Conservation (phyloP, 2,797 vertebrate species). For the Coccyzus lansbergi region DNA sequence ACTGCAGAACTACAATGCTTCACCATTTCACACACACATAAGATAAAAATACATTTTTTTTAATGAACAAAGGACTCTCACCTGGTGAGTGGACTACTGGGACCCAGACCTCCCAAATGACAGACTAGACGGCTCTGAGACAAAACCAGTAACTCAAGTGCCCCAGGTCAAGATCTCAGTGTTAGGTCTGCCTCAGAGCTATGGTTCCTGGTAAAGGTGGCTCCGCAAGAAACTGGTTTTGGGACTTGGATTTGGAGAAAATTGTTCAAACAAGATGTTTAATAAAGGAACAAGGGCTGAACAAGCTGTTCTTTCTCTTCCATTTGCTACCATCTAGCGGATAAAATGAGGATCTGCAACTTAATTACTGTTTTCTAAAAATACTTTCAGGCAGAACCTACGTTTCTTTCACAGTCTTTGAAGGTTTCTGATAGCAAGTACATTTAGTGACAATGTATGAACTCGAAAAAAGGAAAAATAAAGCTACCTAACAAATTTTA, state of each 20-base stretch:
- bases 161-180: rapidly evolving
- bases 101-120: background rate
- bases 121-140: background rate
- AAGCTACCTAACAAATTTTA: background rate
- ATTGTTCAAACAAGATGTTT: background rate
- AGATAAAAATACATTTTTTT: background rate
- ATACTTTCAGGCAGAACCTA: background rate
- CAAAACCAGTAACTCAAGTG: background rate
- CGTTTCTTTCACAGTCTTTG: background rate
- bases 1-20: background rate
- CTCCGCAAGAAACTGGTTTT: background rate
- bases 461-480: background rate
- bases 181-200: background rate
- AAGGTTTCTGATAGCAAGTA: background rate
- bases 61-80: background rate
- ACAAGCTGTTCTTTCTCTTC: background rate
- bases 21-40: rapidly evolving
- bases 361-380: rapidly evolving
- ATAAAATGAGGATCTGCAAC: background rate
- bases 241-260: background rate
- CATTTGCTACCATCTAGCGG: constrained; percentile 78
- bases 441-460: background rate
- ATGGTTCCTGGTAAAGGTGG: background rate
- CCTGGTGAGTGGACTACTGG: rapidly evolving
- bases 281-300: rapidly evolving